Conservation (phyloP, 2,888 invertebrate species). For the Cantharis rufa region DNA sequence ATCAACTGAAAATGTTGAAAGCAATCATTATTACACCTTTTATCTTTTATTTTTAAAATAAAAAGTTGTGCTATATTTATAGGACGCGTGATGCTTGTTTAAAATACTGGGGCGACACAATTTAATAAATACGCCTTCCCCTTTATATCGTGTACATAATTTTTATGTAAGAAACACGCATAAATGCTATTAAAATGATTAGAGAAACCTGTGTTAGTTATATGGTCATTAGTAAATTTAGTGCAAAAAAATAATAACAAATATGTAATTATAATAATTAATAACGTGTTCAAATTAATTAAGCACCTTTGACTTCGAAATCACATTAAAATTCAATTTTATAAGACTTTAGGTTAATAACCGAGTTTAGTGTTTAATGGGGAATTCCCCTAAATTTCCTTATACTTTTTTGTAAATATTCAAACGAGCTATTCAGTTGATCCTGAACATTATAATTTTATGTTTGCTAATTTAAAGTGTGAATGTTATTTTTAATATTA, state of each 20-base stretch:
- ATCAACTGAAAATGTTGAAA: neutral
- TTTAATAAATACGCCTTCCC: slow-evolving; percentile 14
- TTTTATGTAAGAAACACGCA: slow-evolving; percentile 18
- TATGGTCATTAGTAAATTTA: slow-evolving; percentile 7
- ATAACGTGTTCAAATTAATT: neutral
- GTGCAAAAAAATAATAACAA: neutral
- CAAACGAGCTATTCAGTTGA: neutral
- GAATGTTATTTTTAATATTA: neutral
- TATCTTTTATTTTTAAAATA: slow-evolving; percentile 6
- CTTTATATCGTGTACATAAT: slow-evolving; percentile 14
- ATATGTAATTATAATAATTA: neutral
- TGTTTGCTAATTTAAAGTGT: neutral
- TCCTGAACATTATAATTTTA: neutral
- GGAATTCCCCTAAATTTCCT: neutral
- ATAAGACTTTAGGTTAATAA: neutral
- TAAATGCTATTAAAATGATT: slow-evolving; percentile 25
- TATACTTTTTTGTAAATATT: neutral
- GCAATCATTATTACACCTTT: slow-evolving; percentile 2
- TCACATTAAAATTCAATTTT: neutral
- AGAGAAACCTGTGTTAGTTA: slow-evolving; percentile 7
- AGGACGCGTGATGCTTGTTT: neutral
- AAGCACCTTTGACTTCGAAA: neutral
- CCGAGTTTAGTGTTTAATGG: neutral
- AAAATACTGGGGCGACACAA: slow-evolving; percentile 13
- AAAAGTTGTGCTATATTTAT: neutral